phyloP scores from a whole-genome alignment of 1,140 invertebrate genomes.

The Calephelis virginiensis region DNA sequence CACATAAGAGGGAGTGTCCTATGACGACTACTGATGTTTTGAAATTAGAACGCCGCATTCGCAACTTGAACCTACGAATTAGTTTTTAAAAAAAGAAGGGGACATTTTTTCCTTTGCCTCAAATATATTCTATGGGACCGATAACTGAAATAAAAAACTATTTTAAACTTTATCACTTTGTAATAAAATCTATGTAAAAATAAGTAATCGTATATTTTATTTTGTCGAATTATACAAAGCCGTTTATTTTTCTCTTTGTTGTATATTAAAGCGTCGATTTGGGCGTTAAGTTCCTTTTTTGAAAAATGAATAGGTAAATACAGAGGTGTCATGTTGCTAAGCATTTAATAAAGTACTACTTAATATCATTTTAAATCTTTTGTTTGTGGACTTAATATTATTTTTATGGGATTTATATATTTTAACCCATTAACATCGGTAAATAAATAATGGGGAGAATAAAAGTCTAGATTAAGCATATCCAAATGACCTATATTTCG shows the following conservation, averaged over 20 bases:
- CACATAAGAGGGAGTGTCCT: constrained; percentile 62
- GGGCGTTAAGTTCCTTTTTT: constrained; percentile 76
- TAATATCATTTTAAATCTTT: constrained; percentile 1
- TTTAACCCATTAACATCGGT: no score
- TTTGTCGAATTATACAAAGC: constrained; percentile 66
- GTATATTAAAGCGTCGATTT: constrained; percentile 70
- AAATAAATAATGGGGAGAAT: no score
- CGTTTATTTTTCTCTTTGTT: constrained; percentile 76
- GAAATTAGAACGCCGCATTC: constrained; percentile 75
- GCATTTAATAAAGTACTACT: constrained; percentile 35
- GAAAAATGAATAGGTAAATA: constrained; percentile 78
- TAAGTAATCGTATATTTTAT: constrained; percentile 17
- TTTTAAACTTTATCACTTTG: constrained; percentile 31
- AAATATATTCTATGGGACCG: not conserved
- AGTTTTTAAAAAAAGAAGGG: constrained; percentile 73
- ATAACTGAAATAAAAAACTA: not conserved
- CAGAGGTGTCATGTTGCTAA: constrained; percentile 65
- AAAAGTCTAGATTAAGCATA: no score
- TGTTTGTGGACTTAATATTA: constrained; percentile 3
- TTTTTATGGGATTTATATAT: not conserved
- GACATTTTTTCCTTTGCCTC: constrained; percentile 55
- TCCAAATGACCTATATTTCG: no score
- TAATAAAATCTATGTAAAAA: constrained; percentile 23
- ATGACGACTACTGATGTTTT: constrained; percentile 76
- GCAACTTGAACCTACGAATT: constrained; percentile 77